Base-by-base conservation (phyloP, 2,113 vertebrate genomes). In the Pelvicachromis taeniatus region DNA sequence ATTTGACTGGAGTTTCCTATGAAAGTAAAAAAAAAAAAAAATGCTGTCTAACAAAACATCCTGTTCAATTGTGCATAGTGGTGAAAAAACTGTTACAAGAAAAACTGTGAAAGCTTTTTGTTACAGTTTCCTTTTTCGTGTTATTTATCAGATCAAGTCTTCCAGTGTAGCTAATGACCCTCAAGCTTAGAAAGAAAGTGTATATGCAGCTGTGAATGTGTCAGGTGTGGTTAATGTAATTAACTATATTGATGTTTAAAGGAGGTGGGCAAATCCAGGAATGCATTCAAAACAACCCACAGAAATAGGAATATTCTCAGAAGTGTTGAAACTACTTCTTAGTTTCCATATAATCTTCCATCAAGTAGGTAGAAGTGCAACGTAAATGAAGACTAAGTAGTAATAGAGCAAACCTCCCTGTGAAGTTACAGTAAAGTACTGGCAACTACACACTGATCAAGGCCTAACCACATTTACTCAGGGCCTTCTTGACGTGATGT, bases 1-100 rank as follows among this genome's bases (percentile, higher is more conserved):
- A 56, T 90, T 91, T 94, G 81, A 26, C 2, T 78, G 8, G 7
- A 61, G 81, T 91, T 91, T 81, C 80, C 16, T 33, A 17, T 87
- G 83, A 82, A 78, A 88, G 63, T 54, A 1, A 63, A 13, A 7
- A 65, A 21, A 26, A 2, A 38, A 6, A 19, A 2, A 38, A 6
- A 19, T 40, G 58, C 50, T 35, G 0, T 78, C 6, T 17, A 13
- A 7, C 78, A 70, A 61, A 81, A 4, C 38, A 52, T 78, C 12
- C 0, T 75, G 14, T 19, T 11, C 17, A 42, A 5, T 84, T 29
- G 40, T 35, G 19, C 7, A 19, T 1, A 31, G 68, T 50, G 1
- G 2, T 31, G 42, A 3, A 31, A 73, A 48, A 70, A 0, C 21
- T 26, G 40, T 48, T 58, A 4, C 3, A 63, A 0, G n/a, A n/a